Evolutionary conservation across 2,797 vertebrate genomes (phyloP), one percentile per base, ranked within the genome.

Genomic region (Sebastes melanostomus): DNA sequence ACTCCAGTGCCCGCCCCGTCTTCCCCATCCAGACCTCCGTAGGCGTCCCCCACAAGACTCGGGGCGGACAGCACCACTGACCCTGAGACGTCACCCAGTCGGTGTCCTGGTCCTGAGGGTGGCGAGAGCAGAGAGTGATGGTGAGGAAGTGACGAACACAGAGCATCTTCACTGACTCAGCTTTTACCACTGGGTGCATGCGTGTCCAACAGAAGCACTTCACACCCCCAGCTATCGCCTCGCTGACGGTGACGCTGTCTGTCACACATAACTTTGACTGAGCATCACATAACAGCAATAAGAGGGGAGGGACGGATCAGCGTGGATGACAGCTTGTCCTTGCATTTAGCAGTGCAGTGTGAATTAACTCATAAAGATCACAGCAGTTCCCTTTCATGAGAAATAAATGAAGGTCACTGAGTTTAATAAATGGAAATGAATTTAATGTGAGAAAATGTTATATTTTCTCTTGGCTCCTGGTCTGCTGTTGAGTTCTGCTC

Each of bases 1-100:
- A 96, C 95, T n/a, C 97, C 93, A 71, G 94, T 96, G 93, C 94
- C 96, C 22, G 95, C 95, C 86, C 96, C 97, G 2, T 97, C 97
- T 29, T 99, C 97, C 80, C 96, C 94, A 72, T 97, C 98, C 91
- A 97, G 97, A 76, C 96, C 97, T 72, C 96, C 97, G 85, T 97
- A 98, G 62, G 96, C 95, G 60, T 95, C 95, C 69, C 89, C 93
- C 29, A 94, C 90, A 32, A 97, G 96, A 83, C 96, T 98, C 42
- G 96, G 97, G 84, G 95, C 96, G 3, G 98, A 98, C 1, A 97
- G 96, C 79, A 96, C 96, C 78, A 97, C 97, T 50, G 97, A 96
- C 86, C 96, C 96, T 52, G 97, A 97, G 77, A 97, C 96, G 73
- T 99, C 98, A 67, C 94, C 94, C 24, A 97, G 92, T 83, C 97